Base-by-base conservation (phyloP, 2,113 vertebrate genomes). In the Xenotilapia flavipinnis region DNA sequence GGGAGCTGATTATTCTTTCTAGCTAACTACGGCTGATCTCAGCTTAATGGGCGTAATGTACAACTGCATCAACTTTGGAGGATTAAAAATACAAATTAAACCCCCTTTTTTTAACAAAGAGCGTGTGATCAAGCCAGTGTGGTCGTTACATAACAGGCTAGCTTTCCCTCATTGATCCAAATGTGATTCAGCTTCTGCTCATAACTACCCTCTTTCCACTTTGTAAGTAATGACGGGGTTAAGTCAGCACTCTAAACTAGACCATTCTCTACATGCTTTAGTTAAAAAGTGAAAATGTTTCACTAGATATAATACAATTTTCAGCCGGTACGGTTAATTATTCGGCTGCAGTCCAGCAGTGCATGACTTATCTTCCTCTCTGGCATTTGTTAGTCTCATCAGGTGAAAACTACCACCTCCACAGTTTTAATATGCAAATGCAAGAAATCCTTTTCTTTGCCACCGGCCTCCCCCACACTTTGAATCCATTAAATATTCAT, bases 401-500 rank as follows among this genome's bases (percentile, higher is more conserved):
- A 90, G 91, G 87, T 91, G 91, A 80, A 87, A 82, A 49, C 54
- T 9, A 31, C 91, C 91, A 87, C 90, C 86, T 89, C 86, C 81
- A 79, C 87, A 77, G 31, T 92, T 87, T 88, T 58, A 88, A 85
- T 90, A 95, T 95, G 93, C 91, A 95, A 93, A 93, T 89, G 10
- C 2, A 3, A 65, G 79, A 91, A 93, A 81, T 86, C 75, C 36
- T 60, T 79, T 68, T 90, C 73, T 53, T 40, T 31, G 70, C 87
- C 86, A 17, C 5, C 6, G 26, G 86, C 84, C 79, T 36, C 87
- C 86, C 84, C 83, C 90, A 49, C 90, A 51, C 80, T 90, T 26
- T 42, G 2, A 85, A 45, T 36, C 31, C 38, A 92, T 95, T 89
- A 91, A 92, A 94, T 93, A 94, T 94, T 92, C 91, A 94, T 91